phyloP scores from a whole-genome alignment of 2,797 vertebrate species.

The Mus minutoides region DNA sequence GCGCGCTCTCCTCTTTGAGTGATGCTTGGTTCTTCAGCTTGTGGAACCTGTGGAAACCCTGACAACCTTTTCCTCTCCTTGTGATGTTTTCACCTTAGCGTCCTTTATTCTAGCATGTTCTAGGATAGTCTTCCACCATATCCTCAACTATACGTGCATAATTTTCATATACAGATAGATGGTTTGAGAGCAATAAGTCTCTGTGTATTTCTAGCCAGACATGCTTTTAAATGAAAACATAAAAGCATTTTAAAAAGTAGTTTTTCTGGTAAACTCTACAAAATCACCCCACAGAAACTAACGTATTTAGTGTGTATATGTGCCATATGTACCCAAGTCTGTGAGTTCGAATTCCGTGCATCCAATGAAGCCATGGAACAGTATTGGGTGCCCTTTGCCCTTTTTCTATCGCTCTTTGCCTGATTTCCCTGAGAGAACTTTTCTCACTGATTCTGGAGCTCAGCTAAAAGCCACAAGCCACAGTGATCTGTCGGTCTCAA shows the following conservation, averaged over 20 bases:
- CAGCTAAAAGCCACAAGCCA: neutral
- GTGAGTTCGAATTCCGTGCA: neutral
- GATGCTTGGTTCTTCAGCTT: neutral
- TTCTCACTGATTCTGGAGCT: neutral
- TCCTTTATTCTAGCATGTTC: neutral
- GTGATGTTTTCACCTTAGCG: neutral
- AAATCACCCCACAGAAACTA: neutral
- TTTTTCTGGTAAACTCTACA: neutral
- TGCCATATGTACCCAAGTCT: neutral
- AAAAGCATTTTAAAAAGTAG: slow-evolving; percentile 15
- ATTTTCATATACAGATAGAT: neutral
- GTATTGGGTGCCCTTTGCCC: neutral
- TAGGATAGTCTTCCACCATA: neutral
- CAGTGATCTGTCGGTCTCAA: neutral
- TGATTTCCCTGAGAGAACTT: neutral
- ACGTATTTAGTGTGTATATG: neutral
- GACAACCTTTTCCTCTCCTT: neutral
- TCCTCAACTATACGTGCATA: neutral
- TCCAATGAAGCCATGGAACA: neutral
- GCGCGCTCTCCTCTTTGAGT: neutral
- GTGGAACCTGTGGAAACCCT: neutral
- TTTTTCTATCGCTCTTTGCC: neutral
- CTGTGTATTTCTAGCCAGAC: neutral
- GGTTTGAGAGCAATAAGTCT: neutral
- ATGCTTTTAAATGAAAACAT: slow-evolving; percentile 6